Base-by-base conservation (phyloP, 2,888 invertebrate genomes). In the Xestoiulus laeticollis region DNA sequence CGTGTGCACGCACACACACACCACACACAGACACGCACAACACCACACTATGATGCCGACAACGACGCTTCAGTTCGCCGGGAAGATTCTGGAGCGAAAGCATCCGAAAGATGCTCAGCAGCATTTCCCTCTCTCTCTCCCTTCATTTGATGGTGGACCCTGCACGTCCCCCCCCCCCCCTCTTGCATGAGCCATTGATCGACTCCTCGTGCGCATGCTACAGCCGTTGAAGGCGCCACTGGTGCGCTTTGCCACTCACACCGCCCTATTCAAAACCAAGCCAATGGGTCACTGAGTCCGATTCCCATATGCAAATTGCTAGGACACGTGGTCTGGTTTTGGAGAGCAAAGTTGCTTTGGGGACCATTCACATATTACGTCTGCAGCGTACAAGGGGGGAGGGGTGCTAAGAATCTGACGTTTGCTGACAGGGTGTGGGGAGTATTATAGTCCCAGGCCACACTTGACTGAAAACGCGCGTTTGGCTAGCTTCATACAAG, bases 1-100 rank as follows among this genome's bases (percentile, higher is more conserved):
- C 59, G 59, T 68, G 68, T 78, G 78, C 78, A 78, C 78, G 22
- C 78, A 22, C 78, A 30, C 78, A 68, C 68, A 68, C 68, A 78
- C 78, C 78, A 30, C 78, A 14, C 78, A 78, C 78, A 78, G 78
- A 78, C 78, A 78, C 78, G 78, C 78, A 78, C 78, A 78, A 78
- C 78, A 78, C 78, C 78, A 26, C 78, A 78, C 78, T 78, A 30
- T 26, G 78, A 78, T 30, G 78, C 78, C 78, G 26, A 78, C 78
- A 30, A 78, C 78, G 78, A 78, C 78, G 78, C 78, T 59, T 19
- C 59, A 59, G 59, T 59, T 59, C 59, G n/a, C 59, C 59, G 59
- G 30, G 78, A 78, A 78, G 78, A 78, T 78, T 78, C 78, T 30
- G 78, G 78, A 78, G 78, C 30, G 78, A 78, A 30, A 78, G 78